These are phyloP conservation scores for Myotis daubentonii DNA, from an alignment of 2,797 vertebrate genomes.

Conservation along the genomic window DNA sequence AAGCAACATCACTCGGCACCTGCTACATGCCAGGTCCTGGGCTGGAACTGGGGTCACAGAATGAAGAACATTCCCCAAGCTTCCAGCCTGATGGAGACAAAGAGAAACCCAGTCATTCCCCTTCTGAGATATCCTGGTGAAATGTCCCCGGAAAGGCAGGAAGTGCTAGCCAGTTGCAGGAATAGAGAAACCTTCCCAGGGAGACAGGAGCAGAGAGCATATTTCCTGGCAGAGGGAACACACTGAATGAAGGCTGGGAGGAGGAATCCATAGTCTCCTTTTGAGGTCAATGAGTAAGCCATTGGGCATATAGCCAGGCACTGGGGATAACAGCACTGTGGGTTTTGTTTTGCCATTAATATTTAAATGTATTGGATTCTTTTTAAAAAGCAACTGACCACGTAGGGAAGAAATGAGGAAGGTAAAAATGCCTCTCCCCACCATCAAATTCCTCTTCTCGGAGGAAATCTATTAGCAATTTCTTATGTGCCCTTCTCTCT, in stretches of 20 bases:
- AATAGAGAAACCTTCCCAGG: background rate
- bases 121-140: background rate
- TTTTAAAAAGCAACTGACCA: background rate
- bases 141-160: background rate
- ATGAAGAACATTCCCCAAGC: background rate
- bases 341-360: background rate
- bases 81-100: background rate
- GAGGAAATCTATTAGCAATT: background rate
- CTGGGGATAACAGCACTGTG: background rate
- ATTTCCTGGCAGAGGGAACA: background rate
- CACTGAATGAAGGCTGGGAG: background rate
- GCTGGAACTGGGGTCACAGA: background rate
- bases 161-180: background rate
- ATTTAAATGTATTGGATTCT: background rate
- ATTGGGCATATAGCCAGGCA: accelerated
- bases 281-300: background rate
- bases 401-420: background rate
- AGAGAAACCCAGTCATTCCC: background rate
- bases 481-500: background rate
- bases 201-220: background rate
- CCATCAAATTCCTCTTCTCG: background rate
- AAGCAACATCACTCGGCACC: background rate
- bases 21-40: background rate
- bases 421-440: background rate
- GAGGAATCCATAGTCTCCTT: background rate